Percentiles rank a stretch among this genome's conserved stretches.
phyloP scores from a whole-genome alignment of 2,888 invertebrate species.

The Leptura quadrifasciata region DNA sequence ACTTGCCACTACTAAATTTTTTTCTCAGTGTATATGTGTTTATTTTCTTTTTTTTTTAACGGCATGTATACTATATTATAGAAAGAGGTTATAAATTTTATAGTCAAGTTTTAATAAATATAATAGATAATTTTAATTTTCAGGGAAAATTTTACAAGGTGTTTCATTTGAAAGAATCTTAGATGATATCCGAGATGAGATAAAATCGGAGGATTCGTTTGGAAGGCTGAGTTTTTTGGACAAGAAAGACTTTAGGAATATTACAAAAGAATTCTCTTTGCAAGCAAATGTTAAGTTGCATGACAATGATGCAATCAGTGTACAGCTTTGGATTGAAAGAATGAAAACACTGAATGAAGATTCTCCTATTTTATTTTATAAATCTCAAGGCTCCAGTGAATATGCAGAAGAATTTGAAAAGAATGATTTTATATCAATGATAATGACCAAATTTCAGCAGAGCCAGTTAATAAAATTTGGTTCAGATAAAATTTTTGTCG shows the following conservation, averaged over 20 bases:
- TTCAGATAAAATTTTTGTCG: slow-evolving; percentile 41
- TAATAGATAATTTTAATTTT: too few species aligned
- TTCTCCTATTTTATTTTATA: too few species aligned
- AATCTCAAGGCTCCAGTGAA: too few species aligned
- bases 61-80: too few species aligned
- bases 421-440: background rate
- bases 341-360: background rate
- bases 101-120: too few species aligned
- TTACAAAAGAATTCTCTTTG: background rate
- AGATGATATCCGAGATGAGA: slow-evolving; percentile 1
- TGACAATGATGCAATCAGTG: slow-evolving; percentile 2
- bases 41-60: too few species aligned
- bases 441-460: slow-evolving; percentile 9
- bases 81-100: too few species aligned
- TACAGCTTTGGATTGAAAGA: background rate
- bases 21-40: too few species aligned
- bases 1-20: too few species aligned
- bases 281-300: background rate
- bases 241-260: background rate
- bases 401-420: too few species aligned
- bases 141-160: too few species aligned
- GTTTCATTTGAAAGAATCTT: background rate
- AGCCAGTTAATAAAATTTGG: slow-evolving; percentile 2
- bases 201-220: background rate
- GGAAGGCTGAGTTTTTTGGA: background rate